phyloP scores from a whole-genome alignment of 1,140 invertebrate genomes.

The Tetragonula clypearis region DNA sequence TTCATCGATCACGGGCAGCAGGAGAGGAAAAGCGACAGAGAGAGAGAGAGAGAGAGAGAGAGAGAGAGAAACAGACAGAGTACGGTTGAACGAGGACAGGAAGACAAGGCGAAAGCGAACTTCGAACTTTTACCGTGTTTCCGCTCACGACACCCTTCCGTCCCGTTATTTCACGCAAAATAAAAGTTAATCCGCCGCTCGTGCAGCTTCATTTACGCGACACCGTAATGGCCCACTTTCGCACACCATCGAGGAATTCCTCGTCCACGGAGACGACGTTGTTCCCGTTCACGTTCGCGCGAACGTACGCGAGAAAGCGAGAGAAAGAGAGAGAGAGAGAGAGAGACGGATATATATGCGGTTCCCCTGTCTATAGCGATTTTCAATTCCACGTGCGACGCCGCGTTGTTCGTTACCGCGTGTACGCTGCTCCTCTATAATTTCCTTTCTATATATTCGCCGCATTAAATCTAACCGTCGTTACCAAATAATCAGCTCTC shows the following conservation, averaged over 20 bases:
- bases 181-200: slow-evolving; percentile 40
- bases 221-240: slow-evolving; percentile 14
- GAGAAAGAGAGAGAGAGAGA: too few relatives aligned
- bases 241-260: background rate
- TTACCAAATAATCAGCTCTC: background rate
- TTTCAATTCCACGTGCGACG: slow-evolving; percentile 31
- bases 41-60: background rate
- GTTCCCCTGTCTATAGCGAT: slow-evolving; percentile 11
- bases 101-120: slow-evolving; percentile 41
- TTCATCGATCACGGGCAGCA: slow-evolving; percentile 51
- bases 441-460: slow-evolving; percentile 16
- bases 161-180: slow-evolving; percentile 7
- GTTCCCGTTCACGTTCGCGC: too few relatives aligned
- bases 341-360: background rate
- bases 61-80: background rate
- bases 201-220: slow-evolving; percentile 34
- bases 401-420: slow-evolving; percentile 18
- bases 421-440: background rate
- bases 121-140: slow-evolving; percentile 51
- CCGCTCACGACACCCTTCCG: slow-evolving; percentile 3
- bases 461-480: slow-evolving; percentile 28
- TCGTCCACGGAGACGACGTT: background rate
- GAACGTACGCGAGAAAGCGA: too few relatives aligned
- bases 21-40: background rate
- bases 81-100: background rate